A percentile compares a stretch with the other conserved stretches of the same genome.
These are phyloP conservation scores for Ostrea denselamellosa DNA, from an alignment of 1,140 invertebrate species.

Conservation along the genomic window DNA sequence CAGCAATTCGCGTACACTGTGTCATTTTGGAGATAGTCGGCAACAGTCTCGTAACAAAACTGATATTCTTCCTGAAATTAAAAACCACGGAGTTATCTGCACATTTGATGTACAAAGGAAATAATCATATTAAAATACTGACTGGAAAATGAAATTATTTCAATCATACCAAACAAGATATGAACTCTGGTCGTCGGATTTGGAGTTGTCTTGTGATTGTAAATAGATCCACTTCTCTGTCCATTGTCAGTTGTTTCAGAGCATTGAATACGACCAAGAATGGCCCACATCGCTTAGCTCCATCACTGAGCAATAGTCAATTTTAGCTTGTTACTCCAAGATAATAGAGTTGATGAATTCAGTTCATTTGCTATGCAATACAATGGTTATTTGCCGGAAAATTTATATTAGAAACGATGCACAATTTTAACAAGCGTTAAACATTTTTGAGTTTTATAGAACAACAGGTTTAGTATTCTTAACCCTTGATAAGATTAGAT, in stretches of 20 bases:
- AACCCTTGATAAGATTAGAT: not conserved
- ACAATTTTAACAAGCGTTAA: too few relatives aligned
- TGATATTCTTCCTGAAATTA: not conserved
- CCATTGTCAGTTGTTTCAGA: slow-evolving; percentile 38
- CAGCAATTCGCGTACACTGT: not conserved
- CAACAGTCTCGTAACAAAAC: not conserved
- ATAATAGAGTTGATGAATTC: not conserved
- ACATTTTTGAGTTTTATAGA: too few relatives aligned
- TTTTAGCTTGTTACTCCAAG: not conserved
- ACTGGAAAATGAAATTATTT: not conserved
- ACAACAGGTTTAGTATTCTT: too few relatives aligned
- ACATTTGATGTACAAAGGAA: not conserved
- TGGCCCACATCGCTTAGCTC: slow-evolving; percentile 34
- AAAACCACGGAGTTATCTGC: not conserved
- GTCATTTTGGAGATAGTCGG: not conserved
- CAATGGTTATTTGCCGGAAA: too few relatives aligned
- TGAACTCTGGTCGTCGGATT: slow-evolving; percentile 41
- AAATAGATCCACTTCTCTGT: slow-evolving; percentile 46
- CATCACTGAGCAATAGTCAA: not conserved
- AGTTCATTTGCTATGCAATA: too few relatives aligned
- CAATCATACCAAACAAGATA: not conserved
- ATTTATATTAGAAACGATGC: too few relatives aligned
- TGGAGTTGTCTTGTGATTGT: slow-evolving; percentile 36
- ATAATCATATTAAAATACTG: not conserved
- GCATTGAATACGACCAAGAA: slow-evolving; percentile 42